Base-by-base conservation (phyloP, 2,888 invertebrate species). In the Sylvicola cinctus region DNA sequence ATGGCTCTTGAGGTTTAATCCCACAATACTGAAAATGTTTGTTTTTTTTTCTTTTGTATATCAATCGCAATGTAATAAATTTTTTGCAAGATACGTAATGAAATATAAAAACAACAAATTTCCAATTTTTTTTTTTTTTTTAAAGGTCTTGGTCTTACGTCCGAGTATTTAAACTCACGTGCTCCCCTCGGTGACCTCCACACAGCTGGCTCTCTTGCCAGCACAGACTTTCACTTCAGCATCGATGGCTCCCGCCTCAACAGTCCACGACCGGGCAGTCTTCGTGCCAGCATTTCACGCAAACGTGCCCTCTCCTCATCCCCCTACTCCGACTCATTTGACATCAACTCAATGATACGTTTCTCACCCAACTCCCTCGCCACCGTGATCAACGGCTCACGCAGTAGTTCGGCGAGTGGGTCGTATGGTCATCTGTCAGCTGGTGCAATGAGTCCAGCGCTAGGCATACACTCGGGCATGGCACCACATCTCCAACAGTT, bases 361-460 rank as follows among this genome's bases (percentile, higher is more conserved):
- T 90, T 90, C 45, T 91, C 91, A 5, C 93, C 93, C 4, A 85
- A 87, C 45, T 88, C 90, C 16, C 61, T 95, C 43, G 83, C 75
- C 8, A 75, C 77, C 32, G 68, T 77, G 43, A 74, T 78, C 43
- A 78, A 77, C 49, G 78, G 85, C 13, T 87, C 87, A 1, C 65
- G 88, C 42, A 81, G 84, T 39, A 83, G 83, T 12, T 78, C 84
- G 20, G 83, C 85, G 4, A 90, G 90, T 46, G 93, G 93, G 31
- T 91, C 91, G 40, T 93, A 93, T 65, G 93, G 93, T 14, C 95
- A 95, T 62, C 70, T 95, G 42, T 90, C 91, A 42, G 91, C 91
- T 45, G 87, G 77, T 45, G 79, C 84, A n/a, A 73, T 88, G 56
- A 85, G 85, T 44, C 88, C 88, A 11, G 81, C 85, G 0, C 62